Conservation (phyloP, 2,797 vertebrate species). For the Sylvilagus floridanus region DNA sequence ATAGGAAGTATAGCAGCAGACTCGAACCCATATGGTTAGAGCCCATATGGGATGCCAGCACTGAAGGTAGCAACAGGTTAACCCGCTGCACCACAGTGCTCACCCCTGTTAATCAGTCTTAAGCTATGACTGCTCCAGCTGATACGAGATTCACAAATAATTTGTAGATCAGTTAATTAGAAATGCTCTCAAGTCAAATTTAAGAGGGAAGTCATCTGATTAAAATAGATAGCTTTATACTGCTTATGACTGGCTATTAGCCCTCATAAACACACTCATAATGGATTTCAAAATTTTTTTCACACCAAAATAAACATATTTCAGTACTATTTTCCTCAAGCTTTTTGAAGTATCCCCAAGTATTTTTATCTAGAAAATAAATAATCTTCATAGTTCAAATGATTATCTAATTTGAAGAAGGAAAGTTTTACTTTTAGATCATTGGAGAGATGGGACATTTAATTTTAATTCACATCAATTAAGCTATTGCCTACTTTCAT, state of each 20-base stretch:
- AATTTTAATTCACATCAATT: conserved; percentile 46
- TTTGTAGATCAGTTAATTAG: not conserved
- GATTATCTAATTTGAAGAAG: conserved; percentile 7
- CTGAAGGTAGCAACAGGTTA: too few relatives aligned
- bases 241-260: not conserved
- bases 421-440: not conserved
- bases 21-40: too few relatives aligned
- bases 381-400: not conserved
- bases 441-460: conserved; percentile 38
- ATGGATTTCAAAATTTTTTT: too few relatives aligned
- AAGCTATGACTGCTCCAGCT: not conserved
- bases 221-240: not conserved
- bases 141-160: not conserved
- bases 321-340: too few relatives aligned
- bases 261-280: too few relatives aligned
- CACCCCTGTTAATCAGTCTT: not conserved
- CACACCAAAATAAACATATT: too few relatives aligned
- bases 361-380: not conserved
- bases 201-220: conserved; percentile 13
- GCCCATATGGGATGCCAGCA: too few relatives aligned
- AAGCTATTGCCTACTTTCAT: not conserved
- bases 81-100: too few relatives aligned
- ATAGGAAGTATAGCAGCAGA: too few relatives aligned
- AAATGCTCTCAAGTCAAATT: not conserved
- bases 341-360: not conserved